Conservation (phyloP, 2,113 vertebrate genomes). For the Pelecanus crispus region DNA sequence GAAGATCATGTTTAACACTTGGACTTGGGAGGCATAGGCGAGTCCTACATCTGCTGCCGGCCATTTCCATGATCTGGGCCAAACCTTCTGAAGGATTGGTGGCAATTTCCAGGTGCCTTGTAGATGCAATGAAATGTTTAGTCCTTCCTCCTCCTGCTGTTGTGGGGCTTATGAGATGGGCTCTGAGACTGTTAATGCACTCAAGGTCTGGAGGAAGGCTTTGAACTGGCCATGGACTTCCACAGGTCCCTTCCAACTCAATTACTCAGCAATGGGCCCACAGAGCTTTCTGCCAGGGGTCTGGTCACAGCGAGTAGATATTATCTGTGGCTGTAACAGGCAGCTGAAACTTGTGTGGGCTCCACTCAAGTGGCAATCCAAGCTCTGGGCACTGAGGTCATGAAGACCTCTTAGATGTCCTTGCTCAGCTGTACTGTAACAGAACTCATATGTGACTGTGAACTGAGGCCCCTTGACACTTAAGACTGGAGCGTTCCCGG, state of each 20-base stretch:
- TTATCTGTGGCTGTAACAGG: neutral
- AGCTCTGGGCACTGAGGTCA: neutral
- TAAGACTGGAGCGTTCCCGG: neutral
- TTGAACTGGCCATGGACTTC: neutral
- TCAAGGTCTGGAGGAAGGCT: neutral
- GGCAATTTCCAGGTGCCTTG: neutral
- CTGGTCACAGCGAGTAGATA: fast-evolving
- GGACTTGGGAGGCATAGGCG: neutral
- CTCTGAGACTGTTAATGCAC: neutral
- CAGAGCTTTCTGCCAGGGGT: neutral
- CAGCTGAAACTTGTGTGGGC: neutral
- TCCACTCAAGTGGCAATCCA: fast-evolving
- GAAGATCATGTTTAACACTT: neutral
- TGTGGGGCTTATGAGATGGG: neutral
- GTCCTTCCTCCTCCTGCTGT: neutral
- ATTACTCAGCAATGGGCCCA: neutral
- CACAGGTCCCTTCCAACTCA: neutral
- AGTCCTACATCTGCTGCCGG: neutral
- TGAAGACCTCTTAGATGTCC: neutral
- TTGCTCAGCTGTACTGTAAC: neutral
- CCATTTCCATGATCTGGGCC: neutral
- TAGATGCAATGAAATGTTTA: neutral
- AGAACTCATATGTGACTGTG: neutral
- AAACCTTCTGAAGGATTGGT: neutral
- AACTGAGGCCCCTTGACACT: neutral